Evolutionary conservation across 2,113 vertebrate species (phyloP), one percentile per base, ranked within the genome.

Genomic region (Spermophilus dauricus): DNA sequence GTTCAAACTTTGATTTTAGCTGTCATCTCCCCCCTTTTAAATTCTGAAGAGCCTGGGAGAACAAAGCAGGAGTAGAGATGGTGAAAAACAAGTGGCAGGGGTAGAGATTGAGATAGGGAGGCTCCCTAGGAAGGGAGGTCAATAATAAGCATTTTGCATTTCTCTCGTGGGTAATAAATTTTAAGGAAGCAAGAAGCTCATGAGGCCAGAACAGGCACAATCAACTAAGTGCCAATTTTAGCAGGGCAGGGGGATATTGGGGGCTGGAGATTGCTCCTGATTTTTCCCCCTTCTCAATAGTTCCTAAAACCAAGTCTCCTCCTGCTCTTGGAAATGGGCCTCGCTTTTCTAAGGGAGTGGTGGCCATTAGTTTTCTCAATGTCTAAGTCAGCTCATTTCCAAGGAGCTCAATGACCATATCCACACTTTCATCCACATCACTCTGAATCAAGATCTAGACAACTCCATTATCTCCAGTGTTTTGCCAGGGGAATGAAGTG

Each of bases 51-150:
- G 72, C 22, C 61, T 76, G 56, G 34, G 75, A 91, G 63, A 89
- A 97, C 75, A 95, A 93, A 86, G 90, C 76, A 0, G 73, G 85
- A 93, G 51, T 1, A 3, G 37, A 89, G 91, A 76, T 0, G 73
- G 70, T 83, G 97, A 95, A 96, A 97, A 9, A 10, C 58, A 86
- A 45, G 93, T 87, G 30, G 37, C 91, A 89, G 72, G 81, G 30
- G 89, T 78, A 58, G 77, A 95, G 88, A 76, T 22, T 76, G 87
- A 88, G 32, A 45, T 92, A 85, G 34, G 81, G 84, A 75, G 96
- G 56, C 56, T 98, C 97, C 95, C 96, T 45, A 84, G 77, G 83
- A 97, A 95, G 58, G 67, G 87, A 97, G 34, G 58, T 39, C 89
- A 93, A 96, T 78, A 8, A 2, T 89, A 88, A 53, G 81, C 85